Percentiles rank a stretch among this genome's conserved stretches.
Evolutionary conservation across 2,113 vertebrate species (phyloP).

Genomic region (Vireo altiloquus): DNA sequence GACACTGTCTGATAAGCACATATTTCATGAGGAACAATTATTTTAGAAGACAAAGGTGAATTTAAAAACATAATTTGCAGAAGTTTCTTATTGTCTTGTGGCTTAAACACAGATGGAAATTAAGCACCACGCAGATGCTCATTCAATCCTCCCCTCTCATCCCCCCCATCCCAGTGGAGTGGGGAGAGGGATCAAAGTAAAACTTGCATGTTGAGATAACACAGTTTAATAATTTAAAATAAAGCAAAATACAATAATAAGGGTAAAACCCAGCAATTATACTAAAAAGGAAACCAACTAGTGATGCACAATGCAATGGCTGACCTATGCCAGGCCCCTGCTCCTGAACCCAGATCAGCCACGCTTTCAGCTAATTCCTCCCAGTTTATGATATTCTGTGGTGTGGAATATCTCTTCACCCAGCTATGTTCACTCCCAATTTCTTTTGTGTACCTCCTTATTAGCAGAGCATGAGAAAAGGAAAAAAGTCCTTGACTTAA

Average conservation of each 20-base stretch:
- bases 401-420: not conserved
- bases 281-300: not conserved
- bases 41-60: not conserved
- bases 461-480: not conserved
- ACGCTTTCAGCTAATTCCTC: not conserved
- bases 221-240: not conserved
- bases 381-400: not conserved
- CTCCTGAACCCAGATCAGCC: fast-evolving
- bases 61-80: not conserved
- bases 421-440: not conserved
- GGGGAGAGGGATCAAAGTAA: not conserved
- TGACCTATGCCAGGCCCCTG: not conserved
- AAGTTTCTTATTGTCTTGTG: not conserved
- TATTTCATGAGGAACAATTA: not conserved
- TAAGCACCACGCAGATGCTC: fast-evolving
- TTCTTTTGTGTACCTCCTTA: not conserved
- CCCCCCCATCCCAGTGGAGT: too few relatives aligned
- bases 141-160: not conserved
- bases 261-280: not conserved
- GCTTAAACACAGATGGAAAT: not conserved
- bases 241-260: not conserved
- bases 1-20: not conserved
- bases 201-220: not conserved
- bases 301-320: not conserved
- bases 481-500: not conserved